Percentiles rank a stretch among this genome's conserved stretches.
These are phyloP conservation scores for Habrosyne pyritoides DNA, from an alignment of 2,888 invertebrate genomes.

Conservation along the genomic window DNA sequence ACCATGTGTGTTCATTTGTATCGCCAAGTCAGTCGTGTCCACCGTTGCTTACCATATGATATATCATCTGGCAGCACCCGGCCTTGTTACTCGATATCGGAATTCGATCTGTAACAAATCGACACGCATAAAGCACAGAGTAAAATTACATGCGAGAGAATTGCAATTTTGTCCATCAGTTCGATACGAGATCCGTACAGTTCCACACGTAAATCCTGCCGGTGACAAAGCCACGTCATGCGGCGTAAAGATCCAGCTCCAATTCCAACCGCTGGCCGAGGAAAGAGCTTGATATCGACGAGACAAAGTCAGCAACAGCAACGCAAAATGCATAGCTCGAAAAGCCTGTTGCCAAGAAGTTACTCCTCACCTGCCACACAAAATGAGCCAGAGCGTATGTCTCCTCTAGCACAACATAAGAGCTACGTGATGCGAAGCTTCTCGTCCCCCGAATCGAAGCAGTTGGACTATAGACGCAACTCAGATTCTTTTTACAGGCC, in stretches of 20 bases:
- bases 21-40: constrained; percentile 64
- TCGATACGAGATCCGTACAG: constrained; percentile 45
- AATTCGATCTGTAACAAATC: constrained; percentile 63
- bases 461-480: constrained; percentile 58
- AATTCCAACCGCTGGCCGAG: constrained; percentile 49
- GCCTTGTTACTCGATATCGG: constrained; percentile 75
- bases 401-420: constrained; percentile 43
- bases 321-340: constrained; percentile 55
- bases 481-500: constrained; percentile 68
- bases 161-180: constrained; percentile 56
- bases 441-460: constrained; percentile 71
- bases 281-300: constrained; percentile 68
- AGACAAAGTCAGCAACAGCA: constrained; percentile 70
- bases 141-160: constrained; percentile 59
- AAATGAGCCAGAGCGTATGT: constrained; percentile 46
- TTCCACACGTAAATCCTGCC: constrained; percentile 52
- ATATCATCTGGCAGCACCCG: constrained; percentile 68
- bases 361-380: constrained; percentile 70
- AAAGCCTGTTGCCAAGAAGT: constrained; percentile 68
- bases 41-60: constrained; percentile 75
- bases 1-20: constrained; percentile 40
- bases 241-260: constrained; percentile 64
- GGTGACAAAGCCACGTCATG: constrained; percentile 45
- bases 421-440: constrained; percentile 68
- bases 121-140: constrained; percentile 65